A percentile compares a stretch with the other conserved stretches of the same genome.
These are phyloP conservation scores for Drosophila histrio DNA, from an alignment of 2,888 invertebrate genomes.

Conservation along the genomic window DNA sequence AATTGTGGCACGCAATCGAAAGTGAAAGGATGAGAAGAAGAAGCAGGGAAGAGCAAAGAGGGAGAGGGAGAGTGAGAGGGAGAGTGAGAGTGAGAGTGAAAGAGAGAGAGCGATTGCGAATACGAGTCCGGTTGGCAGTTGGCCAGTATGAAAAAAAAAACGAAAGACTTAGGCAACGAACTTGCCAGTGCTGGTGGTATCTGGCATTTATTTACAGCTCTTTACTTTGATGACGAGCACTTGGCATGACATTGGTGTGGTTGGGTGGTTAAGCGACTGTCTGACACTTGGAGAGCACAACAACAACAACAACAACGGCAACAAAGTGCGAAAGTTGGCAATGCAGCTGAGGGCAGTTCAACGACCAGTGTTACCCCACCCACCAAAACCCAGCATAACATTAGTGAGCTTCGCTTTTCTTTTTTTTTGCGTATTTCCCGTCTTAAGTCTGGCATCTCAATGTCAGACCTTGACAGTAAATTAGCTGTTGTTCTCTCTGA, in stretches of 20 bases:
- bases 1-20: constrained; percentile 18
- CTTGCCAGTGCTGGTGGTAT: constrained; percentile 37
- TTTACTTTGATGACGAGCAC: constrained; percentile 41
- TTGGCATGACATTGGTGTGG: constrained; percentile 22
- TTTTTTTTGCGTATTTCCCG: neutral
- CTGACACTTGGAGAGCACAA: constrained; percentile 27
- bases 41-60: neutral
- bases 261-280: neutral
- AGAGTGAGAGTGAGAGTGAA: neutral
- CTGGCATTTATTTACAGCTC: constrained; percentile 36
- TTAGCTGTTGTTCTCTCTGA: neutral
- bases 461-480: constrained; percentile 19
- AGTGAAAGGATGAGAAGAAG: constrained; percentile 15
- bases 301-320: no score
- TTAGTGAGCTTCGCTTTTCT: neutral
- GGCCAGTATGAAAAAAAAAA: constrained; percentile 3
- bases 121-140: constrained; percentile 12
- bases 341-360: constrained; percentile 22
- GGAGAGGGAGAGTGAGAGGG: neutral
- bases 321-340: constrained; percentile 44
- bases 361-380: constrained; percentile 10
- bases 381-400: neutral
- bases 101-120: neutral
- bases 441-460: constrained; percentile 21
- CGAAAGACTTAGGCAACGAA: constrained; percentile 75